Evolutionary conservation across 1,140 invertebrate species (phyloP).

Genomic region (Lepeophtheirus salmonis): DNA sequence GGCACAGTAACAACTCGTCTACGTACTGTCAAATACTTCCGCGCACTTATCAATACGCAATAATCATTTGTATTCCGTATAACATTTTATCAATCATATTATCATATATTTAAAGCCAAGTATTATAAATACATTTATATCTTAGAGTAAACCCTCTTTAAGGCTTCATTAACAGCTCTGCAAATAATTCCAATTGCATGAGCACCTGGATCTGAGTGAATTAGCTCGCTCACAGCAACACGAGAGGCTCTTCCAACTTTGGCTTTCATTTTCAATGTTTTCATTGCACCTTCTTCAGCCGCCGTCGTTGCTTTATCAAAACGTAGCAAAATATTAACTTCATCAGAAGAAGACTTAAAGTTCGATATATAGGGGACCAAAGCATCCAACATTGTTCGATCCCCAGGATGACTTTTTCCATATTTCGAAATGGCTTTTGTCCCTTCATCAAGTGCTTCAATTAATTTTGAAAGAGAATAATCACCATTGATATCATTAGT

Average conservation of each 20-base stretch:
- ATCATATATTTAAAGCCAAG: too few species aligned
- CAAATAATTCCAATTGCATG: constrained; percentile 8
- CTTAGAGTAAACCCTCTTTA: not conserved
- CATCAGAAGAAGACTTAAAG: not conserved
- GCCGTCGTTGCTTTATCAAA: constrained; percentile 26
- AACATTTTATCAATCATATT: too few species aligned
- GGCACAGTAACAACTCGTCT: too few species aligned
- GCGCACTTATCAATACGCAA: too few species aligned
- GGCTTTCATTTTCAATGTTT: constrained; percentile 37
- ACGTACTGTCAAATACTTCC: too few species aligned
- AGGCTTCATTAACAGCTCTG: constrained; percentile 5
- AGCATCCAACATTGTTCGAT: constrained; percentile 44
- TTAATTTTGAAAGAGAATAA: not conserved
- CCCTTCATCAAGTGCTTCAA: constrained; percentile 26
- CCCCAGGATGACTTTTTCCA: constrained; percentile 47
- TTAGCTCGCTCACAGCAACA: constrained; percentile 2
- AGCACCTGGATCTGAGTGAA: constrained; percentile 5
- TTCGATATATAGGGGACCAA: not conserved
- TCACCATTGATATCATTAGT: too few species aligned
- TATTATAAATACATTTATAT: too few species aligned
- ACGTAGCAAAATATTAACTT: not conserved
- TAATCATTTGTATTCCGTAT: too few species aligned
- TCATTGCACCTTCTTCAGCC: constrained; percentile 30
- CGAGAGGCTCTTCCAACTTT: constrained; percentile 20
- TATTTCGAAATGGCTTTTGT: constrained; percentile 44